Base-by-base conservation (phyloP, 2,113 vertebrate species). In the Perca fluviatilis region DNA sequence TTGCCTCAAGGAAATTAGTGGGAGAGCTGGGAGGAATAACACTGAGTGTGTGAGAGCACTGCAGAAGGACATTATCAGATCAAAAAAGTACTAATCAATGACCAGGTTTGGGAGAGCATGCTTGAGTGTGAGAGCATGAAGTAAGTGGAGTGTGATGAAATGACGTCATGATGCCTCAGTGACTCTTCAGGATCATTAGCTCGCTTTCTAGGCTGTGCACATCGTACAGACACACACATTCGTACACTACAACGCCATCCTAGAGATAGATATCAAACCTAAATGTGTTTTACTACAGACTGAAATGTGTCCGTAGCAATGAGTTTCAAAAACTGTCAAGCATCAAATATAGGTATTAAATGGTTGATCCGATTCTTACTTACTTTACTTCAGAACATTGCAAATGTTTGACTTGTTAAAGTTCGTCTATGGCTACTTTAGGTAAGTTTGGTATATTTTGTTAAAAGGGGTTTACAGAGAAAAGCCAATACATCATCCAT, bases 121-220 rank as follows among this genome's bases (percentile, higher is more conserved):
- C 57, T n/a, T 49, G 16, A 78, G 54, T 76, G 61, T 46, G 74
- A 77, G 58, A 56, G 57, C 33, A n/a, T 53, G 49, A 58, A 56
- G 65, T 9, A 54, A 73, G 70, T 53, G 40, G 66, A 83, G 86
- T 82, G 86, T 70, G 77, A 71, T 6, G 23, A 77, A 88, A 85
- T 75, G 0, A 51, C 83, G 72, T 80, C 12, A n/a, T 54, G 70
- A 80, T 3, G 74, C 50, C 73, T 79, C 87, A n/a, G 51, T 46
- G 70, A 65, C 74, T 87, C 65, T 79, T 79, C 71, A 77, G 73
- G 77, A 62, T 50, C 76, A 76, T 76, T 77, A 85, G 76, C 69
- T 80, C 13, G 2, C 50, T 69, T 83, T 72, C 27, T 3, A 53
- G 30, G 6, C n/a, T 13, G 46, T 51, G 60, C 19, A 19, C 68